Evolutionary conservation across 2,113 vertebrate genomes (phyloP).

Genomic region (Tragulus kanchil): DNA sequence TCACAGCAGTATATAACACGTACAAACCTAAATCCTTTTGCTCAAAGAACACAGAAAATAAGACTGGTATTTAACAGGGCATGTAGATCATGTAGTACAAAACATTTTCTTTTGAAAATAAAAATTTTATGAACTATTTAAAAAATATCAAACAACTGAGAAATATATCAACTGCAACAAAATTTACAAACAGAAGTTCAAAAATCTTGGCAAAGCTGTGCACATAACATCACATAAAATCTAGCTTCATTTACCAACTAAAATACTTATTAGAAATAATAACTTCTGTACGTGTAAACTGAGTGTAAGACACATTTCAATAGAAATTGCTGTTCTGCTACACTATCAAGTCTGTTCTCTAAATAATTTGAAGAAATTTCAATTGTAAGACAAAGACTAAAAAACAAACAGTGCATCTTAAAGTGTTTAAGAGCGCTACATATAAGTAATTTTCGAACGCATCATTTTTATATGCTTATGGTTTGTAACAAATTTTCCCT

Average conservation of each 20-base stretch:
- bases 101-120: constrained; percentile 66
- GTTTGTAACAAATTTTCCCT: constrained; percentile 84
- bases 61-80: constrained; percentile 17
- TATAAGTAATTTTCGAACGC: constrained; percentile 78
- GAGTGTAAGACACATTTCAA: constrained; percentile 64
- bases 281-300: constrained; percentile 56
- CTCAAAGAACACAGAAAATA: constrained; percentile 30
- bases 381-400: constrained; percentile 66
- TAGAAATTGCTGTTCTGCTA: constrained; percentile 73
- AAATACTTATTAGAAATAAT: constrained; percentile 62
- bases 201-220: constrained; percentile 66
- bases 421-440: constrained; percentile 57
- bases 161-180: constrained; percentile 55
- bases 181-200: constrained; percentile 66
- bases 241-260: constrained; percentile 45
- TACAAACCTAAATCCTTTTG: constrained; percentile 59
- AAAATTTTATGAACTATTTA: constrained; percentile 53
- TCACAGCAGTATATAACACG: constrained; percentile 40
- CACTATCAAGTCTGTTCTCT: constrained; percentile 58
- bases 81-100: constrained; percentile 31
- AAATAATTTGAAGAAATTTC: constrained; percentile 69
- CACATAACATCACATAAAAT: constrained; percentile 69
- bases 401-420: constrained; percentile 70
- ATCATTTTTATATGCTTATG: constrained; percentile 68
- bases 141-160: constrained; percentile 61